Base-by-base conservation (phyloP, 2,113 vertebrate species). In the Platysternon megacephalum region DNA sequence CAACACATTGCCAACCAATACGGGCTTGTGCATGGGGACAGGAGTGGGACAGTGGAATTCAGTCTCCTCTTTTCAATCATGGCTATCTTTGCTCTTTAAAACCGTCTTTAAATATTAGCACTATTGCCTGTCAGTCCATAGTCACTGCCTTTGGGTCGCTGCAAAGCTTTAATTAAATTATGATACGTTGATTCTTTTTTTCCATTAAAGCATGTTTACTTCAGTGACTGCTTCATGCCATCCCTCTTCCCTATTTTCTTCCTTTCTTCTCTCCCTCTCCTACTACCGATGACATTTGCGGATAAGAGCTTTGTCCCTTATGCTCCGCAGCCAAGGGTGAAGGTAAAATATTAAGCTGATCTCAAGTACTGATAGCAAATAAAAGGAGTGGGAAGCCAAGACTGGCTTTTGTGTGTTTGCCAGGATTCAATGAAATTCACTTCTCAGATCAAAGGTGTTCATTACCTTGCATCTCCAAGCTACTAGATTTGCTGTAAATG, bases 281-380 rank as follows among this genome's bases (percentile, higher is more conserved):
- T 86, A 86, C 88, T 42, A 90, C 79, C 0, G 55, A 88, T 91
- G 79, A 94, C 93, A 95, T 84, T 76, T 68, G 2, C 81, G 96
- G 96, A 95, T 84, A 94, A 92, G 46, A 46, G 55, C 24, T 95
- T 92, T 72, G 92, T 86, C 96, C 82, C 4, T 91, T 96, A 93
- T 85, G 87, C 82, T 94, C 90, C 61, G 89, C 17, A 88, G 81
- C 81, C 92, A 95, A 95, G 96, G 94, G 91, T 83, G 79, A 95
- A 97, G 72, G 89, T 87, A 97, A 97, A 97, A 97, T 94, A 94
- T 89, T 93, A 94, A 88, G 94, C 39, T 95, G 92, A 97, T 95
- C 79, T 93, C 95, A 87, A 95, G 85, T 46, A 28, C 53, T 85
- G 87, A 97, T 58, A 96, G 80, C 94, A 94, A 92, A 90, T 42